Evolutionary conservation across 1,140 invertebrate genomes (phyloP), one percentile per base, ranked within the genome.

Genomic region (Holcopasites calliopsidis): DNA sequence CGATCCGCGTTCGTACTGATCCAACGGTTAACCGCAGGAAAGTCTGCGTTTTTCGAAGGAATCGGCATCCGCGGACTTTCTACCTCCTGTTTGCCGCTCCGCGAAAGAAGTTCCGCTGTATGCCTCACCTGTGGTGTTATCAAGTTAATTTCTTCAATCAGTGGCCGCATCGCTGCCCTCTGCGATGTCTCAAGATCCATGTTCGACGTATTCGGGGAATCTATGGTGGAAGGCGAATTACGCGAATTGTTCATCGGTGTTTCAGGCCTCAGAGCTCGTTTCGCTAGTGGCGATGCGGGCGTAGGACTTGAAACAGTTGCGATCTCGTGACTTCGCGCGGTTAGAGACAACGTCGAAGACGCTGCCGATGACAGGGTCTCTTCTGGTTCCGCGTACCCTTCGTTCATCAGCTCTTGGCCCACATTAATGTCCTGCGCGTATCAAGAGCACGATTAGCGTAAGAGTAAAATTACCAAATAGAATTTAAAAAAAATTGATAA

Each of bases 401-500:
- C 82, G 3, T 68, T 76, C 42, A 90, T 77, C 50, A 90, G 26
- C n/a, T 83, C 76, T 21, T 84, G 55, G 28, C 82, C 85, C 16
- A 90, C 68, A 49, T 88, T 85, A 35, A 89, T 78, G 5, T 83
- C 68, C 88, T 89, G n/a, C 21, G 11, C 16, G 31, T 18, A 18
- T 47, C 3, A 47, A 47, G 35, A 38, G n/a, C n/a, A n/a, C n/a
- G n/a, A n/a, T n/a, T n/a, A n/a, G n/a, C n/a, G n/a, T n/a, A n/a
- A n/a, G n/a, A n/a, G n/a, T n/a, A n/a, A n/a, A n/a, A n/a, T n/a
- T n/a, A n/a, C n/a, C n/a, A n/a, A n/a, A n/a, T n/a, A n/a, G n/a
- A n/a, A n/a, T n/a, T n/a, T n/a, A n/a, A n/a, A n/a, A n/a, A n/a
- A n/a, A n/a, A n/a, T n/a, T n/a, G n/a, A n/a, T n/a, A n/a, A n/a